Evolutionary conservation across 2,888 invertebrate genomes (phyloP).

Genomic region (Limnephilus lunatus): DNA sequence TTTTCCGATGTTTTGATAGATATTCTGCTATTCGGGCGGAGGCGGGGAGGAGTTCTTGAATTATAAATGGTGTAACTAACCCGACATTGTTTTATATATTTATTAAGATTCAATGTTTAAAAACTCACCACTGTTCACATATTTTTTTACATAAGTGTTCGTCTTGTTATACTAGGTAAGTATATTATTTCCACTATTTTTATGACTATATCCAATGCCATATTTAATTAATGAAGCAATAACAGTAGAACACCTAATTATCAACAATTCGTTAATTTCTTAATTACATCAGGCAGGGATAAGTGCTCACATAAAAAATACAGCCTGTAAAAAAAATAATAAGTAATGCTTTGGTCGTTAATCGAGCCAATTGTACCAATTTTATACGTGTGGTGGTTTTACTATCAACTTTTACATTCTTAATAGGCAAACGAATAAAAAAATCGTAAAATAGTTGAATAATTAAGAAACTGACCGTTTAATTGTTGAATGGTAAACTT

Average conservation of each 20-base stretch:
- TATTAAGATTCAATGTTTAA: not conserved
- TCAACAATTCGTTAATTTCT: not conserved
- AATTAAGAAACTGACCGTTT: not conserved
- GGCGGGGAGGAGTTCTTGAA: no score
- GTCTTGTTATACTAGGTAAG: not conserved
- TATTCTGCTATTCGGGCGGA: no score
- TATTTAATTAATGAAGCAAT: not conserved
- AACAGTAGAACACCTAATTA: not conserved
- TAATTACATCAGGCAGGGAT: not conserved
- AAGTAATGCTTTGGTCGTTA: not conserved
- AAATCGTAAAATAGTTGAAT: not conserved
- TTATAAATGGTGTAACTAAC: no score
- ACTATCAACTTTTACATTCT: not conserved
- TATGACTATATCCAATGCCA: not conserved
- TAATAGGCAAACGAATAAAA: not conserved
- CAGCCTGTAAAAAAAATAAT: not conserved
- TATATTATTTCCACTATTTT: not conserved
- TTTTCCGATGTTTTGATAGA: no score
- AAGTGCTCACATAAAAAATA: not conserved
- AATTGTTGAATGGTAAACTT: not conserved
- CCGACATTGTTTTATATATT: no score
- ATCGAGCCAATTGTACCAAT: not conserved
- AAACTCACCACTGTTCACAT: not conserved
- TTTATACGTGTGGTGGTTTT: not conserved
- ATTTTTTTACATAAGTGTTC: not conserved